A percentile compares a stretch with the other conserved stretches of the same genome.
Evolutionary conservation across 2,888 invertebrate genomes (phyloP).

Genomic region (Brachyopa scutellaris): DNA sequence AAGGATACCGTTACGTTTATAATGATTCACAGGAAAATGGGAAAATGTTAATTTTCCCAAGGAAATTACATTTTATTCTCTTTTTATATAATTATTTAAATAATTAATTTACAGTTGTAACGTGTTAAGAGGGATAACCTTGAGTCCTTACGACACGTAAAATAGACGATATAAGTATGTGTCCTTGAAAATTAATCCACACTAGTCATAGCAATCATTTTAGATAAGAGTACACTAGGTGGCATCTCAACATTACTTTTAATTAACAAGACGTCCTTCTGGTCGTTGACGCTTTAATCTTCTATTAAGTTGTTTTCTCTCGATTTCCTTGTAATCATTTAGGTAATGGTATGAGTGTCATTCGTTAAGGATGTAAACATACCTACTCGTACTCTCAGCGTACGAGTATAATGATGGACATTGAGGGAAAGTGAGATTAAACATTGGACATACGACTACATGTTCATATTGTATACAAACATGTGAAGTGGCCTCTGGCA

Average conservation of each 20-base stretch:
- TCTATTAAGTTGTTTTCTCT: slow-evolving; percentile 29
- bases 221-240: too few species aligned
- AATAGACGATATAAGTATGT: too few species aligned
- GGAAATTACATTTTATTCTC: slow-evolving; percentile 62
- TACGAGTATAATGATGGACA: too few species aligned
- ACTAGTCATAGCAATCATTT: neutral
- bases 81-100: too few species aligned
- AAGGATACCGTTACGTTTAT: neutral
- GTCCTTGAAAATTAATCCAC: neutral
- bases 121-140: too few species aligned
- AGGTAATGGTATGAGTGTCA: neutral
- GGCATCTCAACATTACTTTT: slow-evolving; percentile 26
- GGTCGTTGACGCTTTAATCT: slow-evolving; percentile 1
- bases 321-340: slow-evolving; percentile 39
- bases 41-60: slow-evolving; percentile 55
- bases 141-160: too few species aligned
- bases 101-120: too few species aligned
- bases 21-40: slow-evolving; percentile 49
- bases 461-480: too few species aligned
- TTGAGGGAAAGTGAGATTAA: too few species aligned
- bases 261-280: slow-evolving; percentile 11
- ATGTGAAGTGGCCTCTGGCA: too few species aligned
- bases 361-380: slow-evolving; percentile 23
- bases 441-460: too few species aligned
- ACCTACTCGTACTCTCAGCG: too few species aligned